These are phyloP conservation scores for Nasua narica DNA, from an alignment of 2,797 vertebrate species.

Conservation along the genomic window DNA sequence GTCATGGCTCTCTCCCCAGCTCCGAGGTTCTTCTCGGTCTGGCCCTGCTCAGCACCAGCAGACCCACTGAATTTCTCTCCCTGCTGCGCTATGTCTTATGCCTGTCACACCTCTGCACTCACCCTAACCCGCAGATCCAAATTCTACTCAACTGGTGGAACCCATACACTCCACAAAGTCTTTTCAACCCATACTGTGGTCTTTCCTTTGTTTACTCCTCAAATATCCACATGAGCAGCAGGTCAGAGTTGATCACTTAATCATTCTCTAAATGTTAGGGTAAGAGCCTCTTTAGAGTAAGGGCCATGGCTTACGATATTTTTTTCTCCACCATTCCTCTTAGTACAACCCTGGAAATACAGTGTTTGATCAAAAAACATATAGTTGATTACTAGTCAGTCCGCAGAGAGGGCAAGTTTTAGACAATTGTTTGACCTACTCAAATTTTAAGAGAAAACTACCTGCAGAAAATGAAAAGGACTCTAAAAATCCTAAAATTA, in stretches of 20 bases:
- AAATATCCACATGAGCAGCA: not conserved
- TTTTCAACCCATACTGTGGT: not conserved
- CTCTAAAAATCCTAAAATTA: not conserved
- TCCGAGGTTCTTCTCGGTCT: not conserved
- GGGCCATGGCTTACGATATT: not conserved
- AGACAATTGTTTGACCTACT: not conserved
- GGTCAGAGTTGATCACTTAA: not conserved
- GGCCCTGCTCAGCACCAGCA: not conserved
- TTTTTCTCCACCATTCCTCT: not conserved
- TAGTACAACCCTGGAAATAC: not conserved
- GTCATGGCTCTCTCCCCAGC: not conserved
- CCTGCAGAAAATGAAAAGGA: not conserved
- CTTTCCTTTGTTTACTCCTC: not conserved
- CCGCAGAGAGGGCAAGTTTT: not conserved
- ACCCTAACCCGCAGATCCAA: not conserved
- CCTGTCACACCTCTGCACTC: not conserved
- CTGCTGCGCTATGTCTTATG: not conserved
- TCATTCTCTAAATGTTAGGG: not conserved
- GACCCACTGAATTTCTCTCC: not conserved
- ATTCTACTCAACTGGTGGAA: not conserved
- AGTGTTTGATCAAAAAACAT: not conserved
- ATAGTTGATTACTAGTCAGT: not conserved
- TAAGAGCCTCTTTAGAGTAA: not conserved
- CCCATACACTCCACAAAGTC: not conserved
- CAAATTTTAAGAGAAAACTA: constrained; percentile 33